Conservation (phyloP, 2,888 invertebrate species). For the Ophion obscuratus region DNA sequence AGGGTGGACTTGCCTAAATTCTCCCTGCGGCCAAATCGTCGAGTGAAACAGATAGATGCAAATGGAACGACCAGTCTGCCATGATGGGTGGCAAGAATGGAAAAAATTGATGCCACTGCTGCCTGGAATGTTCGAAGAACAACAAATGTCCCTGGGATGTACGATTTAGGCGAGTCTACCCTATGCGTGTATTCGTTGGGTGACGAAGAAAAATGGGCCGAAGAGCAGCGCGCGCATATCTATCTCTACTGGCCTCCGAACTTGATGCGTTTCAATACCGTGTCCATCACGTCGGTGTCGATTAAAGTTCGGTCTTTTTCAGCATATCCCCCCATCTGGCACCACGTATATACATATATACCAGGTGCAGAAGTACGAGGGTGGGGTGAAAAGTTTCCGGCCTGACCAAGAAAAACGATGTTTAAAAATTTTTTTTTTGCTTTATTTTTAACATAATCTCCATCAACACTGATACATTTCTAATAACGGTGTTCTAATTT, state of each 20-base stretch:
- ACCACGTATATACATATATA: constrained; percentile 2
- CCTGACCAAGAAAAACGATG: too few species aligned
- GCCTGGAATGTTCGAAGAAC: background rate
- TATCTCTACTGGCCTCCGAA: constrained; percentile 24
- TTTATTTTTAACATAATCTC: too few species aligned
- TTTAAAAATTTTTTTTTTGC: too few species aligned
- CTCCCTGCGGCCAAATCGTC: background rate
- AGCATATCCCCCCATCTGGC: constrained; percentile 6
- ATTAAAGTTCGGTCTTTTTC: constrained; percentile 58
- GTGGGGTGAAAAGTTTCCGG: too few species aligned
- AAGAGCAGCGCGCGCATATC: constrained; percentile 24
- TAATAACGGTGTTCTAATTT: too few species aligned
- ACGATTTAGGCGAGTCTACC: background rate
- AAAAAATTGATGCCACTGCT: background rate
- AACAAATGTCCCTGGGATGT: background rate
- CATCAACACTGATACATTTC: too few species aligned
- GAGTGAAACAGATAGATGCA: background rate
- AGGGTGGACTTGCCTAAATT: background rate
- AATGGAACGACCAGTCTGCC: background rate
- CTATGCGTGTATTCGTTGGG: background rate
- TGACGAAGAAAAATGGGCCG: constrained; percentile 58
- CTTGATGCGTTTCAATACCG: constrained; percentile 59
- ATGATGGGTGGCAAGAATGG: background rate
- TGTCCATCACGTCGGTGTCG: constrained; percentile 60
- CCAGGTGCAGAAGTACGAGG: too few species aligned